Evolutionary conservation across 2,888 invertebrate species (phyloP).

Genomic region (Drosophila fungiperda): DNA sequence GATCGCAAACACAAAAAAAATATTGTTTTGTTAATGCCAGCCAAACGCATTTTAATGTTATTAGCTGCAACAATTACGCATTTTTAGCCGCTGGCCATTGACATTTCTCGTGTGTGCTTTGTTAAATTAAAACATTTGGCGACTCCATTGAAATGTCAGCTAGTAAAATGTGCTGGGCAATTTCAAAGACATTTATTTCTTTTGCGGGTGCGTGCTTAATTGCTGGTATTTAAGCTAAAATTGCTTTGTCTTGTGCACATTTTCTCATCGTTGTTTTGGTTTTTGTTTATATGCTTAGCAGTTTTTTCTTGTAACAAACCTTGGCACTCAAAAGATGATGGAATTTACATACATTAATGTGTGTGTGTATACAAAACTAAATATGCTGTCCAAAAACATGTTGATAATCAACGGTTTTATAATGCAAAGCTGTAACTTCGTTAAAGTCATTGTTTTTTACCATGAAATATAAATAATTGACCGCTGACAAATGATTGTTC

Average conservation of each 20-base stretch:
- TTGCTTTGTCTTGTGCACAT: conserved; percentile 62
- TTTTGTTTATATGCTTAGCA: conserved; percentile 12
- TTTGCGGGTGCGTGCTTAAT: conserved; percentile 75
- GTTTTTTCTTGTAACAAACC: conserved; percentile 66
- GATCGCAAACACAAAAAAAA: conserved; percentile 5
- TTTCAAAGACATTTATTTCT: conserved; percentile 38
- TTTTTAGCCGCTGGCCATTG: conserved; percentile 49
- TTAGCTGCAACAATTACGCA: conserved; percentile 45
- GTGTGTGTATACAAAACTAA: conserved; percentile 42
- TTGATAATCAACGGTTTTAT: conserved; percentile 58
- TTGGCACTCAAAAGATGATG: conserved; percentile 69
- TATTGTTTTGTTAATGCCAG: conserved; percentile 46
- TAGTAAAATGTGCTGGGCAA: conserved; percentile 25
- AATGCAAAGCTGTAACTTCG: conserved; percentile 44
- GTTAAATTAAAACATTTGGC: conserved; percentile 68
- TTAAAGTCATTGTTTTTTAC: conserved; percentile 22
- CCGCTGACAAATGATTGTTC: neutral
- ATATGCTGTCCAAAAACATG: conserved; percentile 31
- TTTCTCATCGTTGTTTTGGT: conserved; percentile 70
- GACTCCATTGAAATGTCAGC: conserved; percentile 70
- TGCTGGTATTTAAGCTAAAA: conserved; percentile 57
- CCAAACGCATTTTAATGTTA: conserved; percentile 42
- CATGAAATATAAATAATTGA: conserved; percentile 13
- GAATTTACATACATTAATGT: conserved; percentile 67
- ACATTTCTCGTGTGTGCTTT: conserved; percentile 37